phyloP scores from a whole-genome alignment of 2,888 invertebrate genomes.

The Morpho helenor region DNA sequence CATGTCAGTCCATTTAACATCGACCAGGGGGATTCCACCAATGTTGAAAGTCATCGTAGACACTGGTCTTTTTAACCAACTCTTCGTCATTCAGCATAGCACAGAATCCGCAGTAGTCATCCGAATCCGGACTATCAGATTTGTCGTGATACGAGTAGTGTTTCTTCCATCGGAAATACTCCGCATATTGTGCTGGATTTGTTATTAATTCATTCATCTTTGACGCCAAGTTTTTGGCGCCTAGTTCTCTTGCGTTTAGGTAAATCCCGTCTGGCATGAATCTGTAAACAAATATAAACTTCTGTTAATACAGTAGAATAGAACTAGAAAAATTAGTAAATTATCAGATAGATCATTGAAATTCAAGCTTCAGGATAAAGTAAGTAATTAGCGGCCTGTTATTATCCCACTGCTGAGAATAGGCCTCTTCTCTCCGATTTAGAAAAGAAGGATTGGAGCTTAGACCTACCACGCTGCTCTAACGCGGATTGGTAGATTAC shows the following conservation, averaged over 20 bases:
- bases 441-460: too few relatives aligned
- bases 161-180: constrained; percentile 60
- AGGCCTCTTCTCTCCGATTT: too few relatives aligned
- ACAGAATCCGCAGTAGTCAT: constrained; percentile 6
- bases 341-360: too few relatives aligned
- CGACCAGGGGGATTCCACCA: constrained; percentile 11
- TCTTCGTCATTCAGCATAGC: constrained; percentile 4
- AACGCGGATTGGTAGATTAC: too few relatives aligned
- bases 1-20: background rate
- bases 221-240: constrained; percentile 30
- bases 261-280: constrained; percentile 61
- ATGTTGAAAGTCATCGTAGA: background rate
- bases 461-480: too few relatives aligned
- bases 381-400: too few relatives aligned
- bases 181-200: constrained; percentile 43
- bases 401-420: too few relatives aligned
- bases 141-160: constrained; percentile 45
- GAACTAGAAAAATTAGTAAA: too few relatives aligned
- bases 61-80: constrained; percentile 6
- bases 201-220: constrained; percentile 23
- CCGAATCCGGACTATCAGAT: background rate
- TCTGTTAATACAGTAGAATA: background rate
- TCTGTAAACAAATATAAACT: constrained; percentile 37
- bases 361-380: too few relatives aligned
- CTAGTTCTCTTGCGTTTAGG: constrained; percentile 49